Evolutionary conservation across 2,888 invertebrate genomes (phyloP), one percentile per base, ranked within the genome.

Genomic region (Cataglyphis altisquamis): DNA sequence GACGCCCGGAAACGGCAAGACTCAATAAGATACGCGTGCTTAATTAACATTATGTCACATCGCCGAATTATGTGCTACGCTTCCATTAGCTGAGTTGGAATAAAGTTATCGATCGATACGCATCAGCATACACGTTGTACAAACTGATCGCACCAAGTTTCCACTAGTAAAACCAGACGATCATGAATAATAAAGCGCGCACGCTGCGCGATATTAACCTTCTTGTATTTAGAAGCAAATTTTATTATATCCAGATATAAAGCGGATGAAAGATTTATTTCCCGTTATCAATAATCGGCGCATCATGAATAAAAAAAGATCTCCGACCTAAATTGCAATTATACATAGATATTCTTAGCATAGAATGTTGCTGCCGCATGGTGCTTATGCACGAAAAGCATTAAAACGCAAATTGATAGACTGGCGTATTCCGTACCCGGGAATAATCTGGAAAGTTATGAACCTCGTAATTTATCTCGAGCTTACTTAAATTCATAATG

Each of bases 1-100:
- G 62, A 67, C 68, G 78, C 32, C 74, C 86, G 67, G 80, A 85
- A 87, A 87, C 86, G 85, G 55, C 78, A 52, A 52, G 80, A 68
- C 83, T 81, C 87, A 77, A 85, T 90, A 87, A 89, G 90, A 90
- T 87, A 90, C 87, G 90, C 87, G 86, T 87, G 90, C 86, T 88
- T 86, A 86, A 84, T 87, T 90, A 88, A 90, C 85, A 88, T 90
- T 90, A 91, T 89, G 91, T 90, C 88, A 84, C 87, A 88, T 89
- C 85, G 88, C 90, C 88, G 89, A 91, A 92, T 93, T 92, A 91
- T 90, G 88, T 87, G n/a, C 86, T 85, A 36, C 67, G 64, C 83
- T 88, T 89, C 89, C 92, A 93, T 92, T 92, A 91, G 90, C 89
- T 83, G 90, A 92, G 92, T 92, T 91, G 89, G 90, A 90, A 92